These are phyloP conservation scores for Battus philenor DNA, from an alignment of 1,140 invertebrate genomes.

Conservation along the genomic window DNA sequence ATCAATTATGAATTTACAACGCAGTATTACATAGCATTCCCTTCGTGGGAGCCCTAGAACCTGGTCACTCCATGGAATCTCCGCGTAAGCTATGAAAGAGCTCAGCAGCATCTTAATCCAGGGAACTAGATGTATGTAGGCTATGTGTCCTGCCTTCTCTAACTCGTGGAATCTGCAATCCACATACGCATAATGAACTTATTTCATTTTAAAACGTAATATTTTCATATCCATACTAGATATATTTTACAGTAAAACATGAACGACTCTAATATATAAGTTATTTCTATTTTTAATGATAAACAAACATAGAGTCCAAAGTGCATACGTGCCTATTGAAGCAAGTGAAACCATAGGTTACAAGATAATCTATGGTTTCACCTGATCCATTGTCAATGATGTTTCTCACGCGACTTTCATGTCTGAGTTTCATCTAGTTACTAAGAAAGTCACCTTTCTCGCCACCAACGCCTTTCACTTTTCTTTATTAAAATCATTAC, in stretches of 20 bases:
- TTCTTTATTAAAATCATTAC: conserved; percentile 40
- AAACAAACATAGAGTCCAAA: background rate
- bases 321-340: background rate
- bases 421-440: conserved; percentile 47
- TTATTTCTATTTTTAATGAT: background rate
- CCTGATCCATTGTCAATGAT: conserved; percentile 29
- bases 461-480: conserved; percentile 57
- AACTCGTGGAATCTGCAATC: no score
- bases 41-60: no score
- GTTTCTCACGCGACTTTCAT: conserved; percentile 62
- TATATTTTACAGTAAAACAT: background rate
- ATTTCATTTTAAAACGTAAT: background rate
- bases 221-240: background rate
- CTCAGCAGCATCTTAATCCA: no score
- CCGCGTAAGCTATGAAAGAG: no score
- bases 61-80: no score
- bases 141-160: no score
- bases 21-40: no score
- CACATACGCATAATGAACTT: no score
- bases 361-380: conserved; percentile 28
- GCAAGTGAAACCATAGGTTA: no score
- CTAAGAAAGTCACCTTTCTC: conserved; percentile 50
- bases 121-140: background rate
- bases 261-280: background rate
- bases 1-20: no score